phyloP scores from a whole-genome alignment of 2,113 vertebrate species.

The Puma concolor region DNA sequence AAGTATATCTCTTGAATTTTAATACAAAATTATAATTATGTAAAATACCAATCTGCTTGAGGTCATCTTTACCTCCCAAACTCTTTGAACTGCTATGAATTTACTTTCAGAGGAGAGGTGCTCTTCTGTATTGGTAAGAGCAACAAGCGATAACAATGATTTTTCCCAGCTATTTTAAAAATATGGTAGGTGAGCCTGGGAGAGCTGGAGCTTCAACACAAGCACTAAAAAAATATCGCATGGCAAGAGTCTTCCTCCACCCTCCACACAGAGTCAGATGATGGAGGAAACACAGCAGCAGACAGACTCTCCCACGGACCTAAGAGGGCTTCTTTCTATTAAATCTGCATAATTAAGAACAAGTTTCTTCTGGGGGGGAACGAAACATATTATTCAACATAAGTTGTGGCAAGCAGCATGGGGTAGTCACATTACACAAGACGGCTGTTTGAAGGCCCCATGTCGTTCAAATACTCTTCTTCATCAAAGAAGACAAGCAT shows the following conservation, averaged over 20 bases:
- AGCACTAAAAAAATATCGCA: not conserved
- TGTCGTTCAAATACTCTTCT: not conserved
- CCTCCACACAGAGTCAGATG: not conserved
- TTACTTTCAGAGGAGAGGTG: slow-evolving; percentile 4
- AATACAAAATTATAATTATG: not conserved
- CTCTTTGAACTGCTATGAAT: not conserved
- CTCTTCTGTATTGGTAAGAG: not conserved
- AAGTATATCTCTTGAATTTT: not conserved
- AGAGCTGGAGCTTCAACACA: not conserved
- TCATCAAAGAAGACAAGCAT: not conserved
- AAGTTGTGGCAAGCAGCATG: not conserved
- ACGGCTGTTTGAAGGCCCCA: not conserved
- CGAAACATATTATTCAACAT: not conserved
- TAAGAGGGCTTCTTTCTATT: not conserved
- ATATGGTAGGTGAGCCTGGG: not conserved
- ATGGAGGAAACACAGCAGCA: not conserved
- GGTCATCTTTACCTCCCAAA: not conserved
- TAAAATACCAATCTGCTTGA: not conserved
- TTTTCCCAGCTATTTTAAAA: slow-evolving; percentile 7
- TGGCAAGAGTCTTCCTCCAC: not conserved
- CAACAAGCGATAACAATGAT: not conserved
- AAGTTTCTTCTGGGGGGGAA: not conserved
- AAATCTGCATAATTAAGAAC: not conserved
- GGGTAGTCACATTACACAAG: not conserved
- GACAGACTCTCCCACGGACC: not conserved